Conservation (phyloP, 1,140 invertebrate genomes). For the Drosophila mojavensis region DNA sequence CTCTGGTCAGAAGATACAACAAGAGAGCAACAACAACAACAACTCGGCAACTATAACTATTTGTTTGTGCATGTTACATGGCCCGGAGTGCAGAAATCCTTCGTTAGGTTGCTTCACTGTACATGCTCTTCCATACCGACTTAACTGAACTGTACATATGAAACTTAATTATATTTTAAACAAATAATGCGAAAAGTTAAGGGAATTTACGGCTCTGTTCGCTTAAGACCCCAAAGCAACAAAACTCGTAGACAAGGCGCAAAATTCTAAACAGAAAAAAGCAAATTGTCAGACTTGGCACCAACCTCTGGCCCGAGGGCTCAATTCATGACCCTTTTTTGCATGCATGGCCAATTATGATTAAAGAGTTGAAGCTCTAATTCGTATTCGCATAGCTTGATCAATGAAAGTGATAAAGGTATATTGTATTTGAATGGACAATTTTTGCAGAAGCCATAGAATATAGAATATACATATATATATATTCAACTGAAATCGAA, state of each 20-base stretch:
- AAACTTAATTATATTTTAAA: slow-evolving; percentile 60
- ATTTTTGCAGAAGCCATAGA: no score
- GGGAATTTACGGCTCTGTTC: slow-evolving; percentile 52
- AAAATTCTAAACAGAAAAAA: not conserved
- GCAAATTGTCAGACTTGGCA: no score
- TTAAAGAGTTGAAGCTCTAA: no score
- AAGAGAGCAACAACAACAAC: not conserved
- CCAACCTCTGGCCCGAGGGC: no score
- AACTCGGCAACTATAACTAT: slow-evolving; percentile 12
- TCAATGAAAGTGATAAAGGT: no score
- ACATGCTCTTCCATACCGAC: not conserved
- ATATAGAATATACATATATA: not conserved
- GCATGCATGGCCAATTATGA: no score
- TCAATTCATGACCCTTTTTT: no score
- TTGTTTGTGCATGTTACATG: slow-evolving; percentile 3
- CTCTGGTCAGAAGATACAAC: slow-evolving; percentile 3
- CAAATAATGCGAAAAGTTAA: slow-evolving; percentile 66
- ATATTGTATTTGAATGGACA: no score
- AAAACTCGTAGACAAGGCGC: not conserved
- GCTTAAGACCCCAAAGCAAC: not conserved
- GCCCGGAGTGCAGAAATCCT: not conserved
- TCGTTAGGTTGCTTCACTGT: slow-evolving; percentile 19
- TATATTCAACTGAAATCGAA: not conserved
- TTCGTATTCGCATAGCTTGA: no score
- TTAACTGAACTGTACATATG: slow-evolving; percentile 17